Evolutionary conservation across 1,140 invertebrate genomes (phyloP), one percentile per base, ranked within the genome.

Genomic region (Eueides isabella): DNA sequence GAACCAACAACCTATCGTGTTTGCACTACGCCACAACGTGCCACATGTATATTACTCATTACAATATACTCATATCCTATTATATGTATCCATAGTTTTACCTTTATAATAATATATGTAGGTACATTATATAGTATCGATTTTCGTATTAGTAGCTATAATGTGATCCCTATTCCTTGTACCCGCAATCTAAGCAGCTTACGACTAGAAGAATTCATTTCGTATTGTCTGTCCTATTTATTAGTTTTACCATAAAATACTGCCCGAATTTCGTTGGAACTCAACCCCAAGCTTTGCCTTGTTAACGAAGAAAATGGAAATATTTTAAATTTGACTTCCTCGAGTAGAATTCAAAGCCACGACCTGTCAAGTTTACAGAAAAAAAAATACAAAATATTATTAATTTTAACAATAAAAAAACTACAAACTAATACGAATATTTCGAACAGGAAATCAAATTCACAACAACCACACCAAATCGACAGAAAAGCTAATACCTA

Each of bases 121-220:
- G 16, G 2, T 7, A 7, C 7, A 11, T 9, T 12, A 12, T 3
- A 1, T 41, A 41, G 12, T 16, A 41, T 41, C 14, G 11, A n/a
- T 12, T 48, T 48, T 48, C 41, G 14, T 48, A 19, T 19, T 19
- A 1, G n/a, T 48, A 19, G 19, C 41, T 48, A 7, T 19, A 48
- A 14, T 38, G 12, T 48, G 9, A 19, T 7, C 41, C 7, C 41
- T 48, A 48, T 48, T 7, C 74, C 72, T 55, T 73, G 48, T 66
- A 65, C 73, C 75, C 44, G 70, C 72, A 81, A 80, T 84, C 82
- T 88, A 90, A 90, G 88, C 86, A 72, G 82, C 86, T 90, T 90
- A 88, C 83, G 73, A 79, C 7, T 48, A 48, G 80, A 87, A 87
- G 86, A 90, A 88, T 88, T 80, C 82, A 85, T 90, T 90, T 85